Conservation (phyloP, 1,140 invertebrate genomes). For the Neodiprion virginianus region DNA sequence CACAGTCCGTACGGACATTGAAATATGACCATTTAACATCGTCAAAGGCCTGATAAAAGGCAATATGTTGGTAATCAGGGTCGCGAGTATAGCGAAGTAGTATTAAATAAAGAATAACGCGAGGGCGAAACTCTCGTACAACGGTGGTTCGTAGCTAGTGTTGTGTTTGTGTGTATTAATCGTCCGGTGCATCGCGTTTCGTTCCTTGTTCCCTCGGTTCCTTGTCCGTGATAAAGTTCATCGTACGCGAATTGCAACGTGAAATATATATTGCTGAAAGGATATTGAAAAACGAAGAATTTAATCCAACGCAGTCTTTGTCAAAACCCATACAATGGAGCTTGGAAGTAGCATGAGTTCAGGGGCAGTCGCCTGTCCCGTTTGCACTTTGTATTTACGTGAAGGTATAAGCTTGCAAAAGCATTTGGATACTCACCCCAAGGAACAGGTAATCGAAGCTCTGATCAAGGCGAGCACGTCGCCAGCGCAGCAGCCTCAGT, state of each 20-base stretch:
- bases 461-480: constrained; percentile 63
- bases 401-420: constrained; percentile 80
- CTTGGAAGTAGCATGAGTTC: constrained; percentile 30
- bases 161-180: neutral
- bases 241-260: neutral
- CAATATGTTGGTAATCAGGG: neutral
- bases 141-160: constrained; percentile 6
- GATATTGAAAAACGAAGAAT: neutral
- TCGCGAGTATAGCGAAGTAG: constrained; percentile 4
- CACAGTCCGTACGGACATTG: constrained; percentile 35
- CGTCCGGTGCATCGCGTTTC: neutral
- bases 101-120: neutral
- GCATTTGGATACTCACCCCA: constrained; percentile 84
- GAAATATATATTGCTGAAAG: too few relatives aligned
- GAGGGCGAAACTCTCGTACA: neutral
- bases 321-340: neutral
- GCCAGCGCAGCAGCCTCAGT: constrained; percentile 10
- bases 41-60: constrained; percentile 38
- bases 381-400: constrained; percentile 81
- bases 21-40: neutral
- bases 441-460: constrained; percentile 86
- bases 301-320: neutral
- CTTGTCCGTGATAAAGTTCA: neutral
- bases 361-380: constrained; percentile 70
- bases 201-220: neutral